phyloP scores from a whole-genome alignment of 1,140 invertebrate genomes.

The Lucilia sericata region DNA sequence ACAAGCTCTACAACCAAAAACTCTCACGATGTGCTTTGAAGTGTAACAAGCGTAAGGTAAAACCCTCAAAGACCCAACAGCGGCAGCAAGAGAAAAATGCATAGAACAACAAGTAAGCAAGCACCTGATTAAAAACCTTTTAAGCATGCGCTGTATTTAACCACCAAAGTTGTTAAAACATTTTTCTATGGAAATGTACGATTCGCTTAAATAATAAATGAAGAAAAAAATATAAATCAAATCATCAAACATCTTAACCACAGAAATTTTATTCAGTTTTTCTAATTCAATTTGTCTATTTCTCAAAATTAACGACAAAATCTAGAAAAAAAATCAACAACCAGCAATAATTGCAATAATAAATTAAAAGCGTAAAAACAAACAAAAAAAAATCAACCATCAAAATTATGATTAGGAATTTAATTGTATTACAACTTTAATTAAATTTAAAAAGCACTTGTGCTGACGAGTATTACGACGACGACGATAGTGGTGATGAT shows the following conservation, averaged over 20 bases:
- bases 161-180: slow-evolving; percentile 13
- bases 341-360: no score
- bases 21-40: slow-evolving; percentile 32
- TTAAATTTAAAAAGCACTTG: slow-evolving; percentile 36
- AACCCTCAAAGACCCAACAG: background rate
- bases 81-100: background rate
- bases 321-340: background rate
- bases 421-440: slow-evolving; percentile 41
- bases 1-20: background rate
- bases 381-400: background rate
- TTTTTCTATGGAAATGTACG: background rate
- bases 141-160: slow-evolving; percentile 31
- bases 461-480: background rate
- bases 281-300: background rate
- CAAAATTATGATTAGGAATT: slow-evolving; percentile 38
- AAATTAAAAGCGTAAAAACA: no score
- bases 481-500: background rate
- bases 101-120: background rate
- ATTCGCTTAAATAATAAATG: background rate
- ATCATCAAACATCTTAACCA: slow-evolving; percentile 25
- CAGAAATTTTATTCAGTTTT: slow-evolving; percentile 24
- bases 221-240: background rate
- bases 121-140: slow-evolving; percentile 40
- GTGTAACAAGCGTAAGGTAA: background rate
- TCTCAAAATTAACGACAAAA: background rate